Base-by-base conservation (phyloP, 1,140 invertebrate genomes). In the Ceratina japonica region DNA sequence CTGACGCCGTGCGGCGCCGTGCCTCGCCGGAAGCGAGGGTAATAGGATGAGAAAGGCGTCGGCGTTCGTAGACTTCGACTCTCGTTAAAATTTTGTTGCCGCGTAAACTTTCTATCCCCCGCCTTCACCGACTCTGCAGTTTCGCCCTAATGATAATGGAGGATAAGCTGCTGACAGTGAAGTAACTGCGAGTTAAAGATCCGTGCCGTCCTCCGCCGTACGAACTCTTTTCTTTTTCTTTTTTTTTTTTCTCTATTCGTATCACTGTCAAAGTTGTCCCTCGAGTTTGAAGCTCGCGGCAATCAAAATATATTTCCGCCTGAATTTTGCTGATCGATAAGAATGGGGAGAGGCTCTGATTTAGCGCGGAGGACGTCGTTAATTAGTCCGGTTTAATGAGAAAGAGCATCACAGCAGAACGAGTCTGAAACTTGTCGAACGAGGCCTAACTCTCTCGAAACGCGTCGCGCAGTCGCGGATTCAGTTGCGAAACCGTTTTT, bases 11-110 rank as follows among this genome's bases (percentile, higher is more conserved):
- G 12, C 12, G 7, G 24, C 37, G 13, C 31, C 20, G 22, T 52
- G 56, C 3, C 22, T 49, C 65, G 27, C 62, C 16, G 68, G 65
- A 64, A 61, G 63, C n/a, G 56, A 63, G 51, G 31, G 49, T 75
- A 79, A 79, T 70, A 52, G 49, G 75, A 75, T 82, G 78, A 79
- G 76, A 82, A 73, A 82, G 64, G 37, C 66, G 68, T 81, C 75
- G 24, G 22, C 51, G 66, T 70, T 70, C 66, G 64, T 66, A 66
- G 71, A 66, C 71, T 80, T 65, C 12, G 44, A 65, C 56, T 84
- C 74, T 81, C 51, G 72, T 81, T 71, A 81, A 74, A 84, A 85
- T 84, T 76, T 85, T 71, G 73, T 59, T 73, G 69, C 44, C 68
- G 68, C 66, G 66, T 64, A 69, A 83, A 83, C 70, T 83, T 76